phyloP scores from a whole-genome alignment of 2,888 invertebrate species.

The Amphipoea lucens region DNA sequence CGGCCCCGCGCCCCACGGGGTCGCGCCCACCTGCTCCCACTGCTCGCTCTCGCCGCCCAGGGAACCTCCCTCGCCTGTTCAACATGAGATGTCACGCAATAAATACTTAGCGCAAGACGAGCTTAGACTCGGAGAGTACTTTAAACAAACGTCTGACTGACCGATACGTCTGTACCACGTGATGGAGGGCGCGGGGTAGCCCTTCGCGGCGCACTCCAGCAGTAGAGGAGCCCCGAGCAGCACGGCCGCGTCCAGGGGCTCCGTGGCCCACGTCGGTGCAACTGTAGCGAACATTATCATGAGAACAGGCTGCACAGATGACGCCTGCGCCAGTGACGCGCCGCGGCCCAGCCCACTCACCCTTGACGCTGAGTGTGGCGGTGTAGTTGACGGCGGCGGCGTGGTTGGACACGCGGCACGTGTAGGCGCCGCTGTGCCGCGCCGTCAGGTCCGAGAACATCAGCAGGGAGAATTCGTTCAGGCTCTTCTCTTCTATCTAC shows the following conservation, averaged over 20 bases:
- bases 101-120: background rate
- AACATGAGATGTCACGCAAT: background rate
- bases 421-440: constrained; percentile 92
- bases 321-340: background rate
- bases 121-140: background rate
- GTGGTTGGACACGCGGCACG: constrained; percentile 93
- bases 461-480: constrained; percentile 93
- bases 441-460: constrained; percentile 92
- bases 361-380: constrained; percentile 92
- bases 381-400: constrained; percentile 92
- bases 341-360: constrained; percentile 74
- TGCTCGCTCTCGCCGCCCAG: constrained; percentile 68
- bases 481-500: constrained; percentile 92
- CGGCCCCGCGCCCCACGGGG: background rate
- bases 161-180: constrained; percentile 91
- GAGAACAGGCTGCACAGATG: background rate
- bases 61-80: constrained; percentile 54
- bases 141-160: constrained; percentile 46
- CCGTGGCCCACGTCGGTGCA: constrained; percentile 93
- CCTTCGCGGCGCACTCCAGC: constrained; percentile 93
- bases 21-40: constrained; percentile 68
- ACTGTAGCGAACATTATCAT: constrained; percentile 85
- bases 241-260: constrained; percentile 93
- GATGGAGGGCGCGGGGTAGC: constrained; percentile 92
- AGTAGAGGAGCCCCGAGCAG: constrained; percentile 92